Base-by-base conservation (phyloP, 2,113 vertebrate species). In the Columba janthina region DNA sequence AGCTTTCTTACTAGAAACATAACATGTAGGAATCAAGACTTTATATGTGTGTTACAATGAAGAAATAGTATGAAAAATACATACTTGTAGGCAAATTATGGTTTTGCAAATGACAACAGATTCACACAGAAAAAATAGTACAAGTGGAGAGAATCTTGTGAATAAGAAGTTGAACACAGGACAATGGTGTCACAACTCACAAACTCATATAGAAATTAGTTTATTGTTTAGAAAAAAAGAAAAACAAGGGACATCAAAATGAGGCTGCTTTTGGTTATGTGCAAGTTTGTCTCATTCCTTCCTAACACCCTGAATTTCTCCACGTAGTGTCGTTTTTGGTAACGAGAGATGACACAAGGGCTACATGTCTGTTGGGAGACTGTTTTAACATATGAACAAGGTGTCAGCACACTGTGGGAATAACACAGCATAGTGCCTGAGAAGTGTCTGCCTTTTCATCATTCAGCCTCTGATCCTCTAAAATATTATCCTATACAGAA, bases 101-200 rank as follows among this genome's bases (percentile, higher is more conserved):
- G 9, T 66, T 50, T 83, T 88, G 22, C 18, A 72, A 80, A 73
- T 12, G 10, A 51, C 5, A 29, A 25, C 7, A 7, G 42, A 58
- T 42, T 74, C 8, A 61, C 0, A 0, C 12, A 44, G 54, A 26
- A 78, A 53, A 71, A 46, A 31, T 0, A 64, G 5, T 19, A 60
- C 3, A 10, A 69, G 19, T 4, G 2, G 11, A 60, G 5, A 85
- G 2, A 18, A 67, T 34, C 31, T 79, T 36, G 54, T 19, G 19
- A 61, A 17, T 38, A 65, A 40, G 4, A 42, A 85, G 15, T 8
- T 48, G 28, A 78, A 62, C 14, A 48, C 0, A 0, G 28, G 15
- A 50, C 26, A 67, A 34, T 3, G 7, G 57, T 28, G 10, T 46
- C 11, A 20, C n/a, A 72, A 18, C 5, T 38, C 20, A 32, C 54